Evolutionary conservation across 2,888 invertebrate species (phyloP).

Genomic region (Lithosia quadra): DNA sequence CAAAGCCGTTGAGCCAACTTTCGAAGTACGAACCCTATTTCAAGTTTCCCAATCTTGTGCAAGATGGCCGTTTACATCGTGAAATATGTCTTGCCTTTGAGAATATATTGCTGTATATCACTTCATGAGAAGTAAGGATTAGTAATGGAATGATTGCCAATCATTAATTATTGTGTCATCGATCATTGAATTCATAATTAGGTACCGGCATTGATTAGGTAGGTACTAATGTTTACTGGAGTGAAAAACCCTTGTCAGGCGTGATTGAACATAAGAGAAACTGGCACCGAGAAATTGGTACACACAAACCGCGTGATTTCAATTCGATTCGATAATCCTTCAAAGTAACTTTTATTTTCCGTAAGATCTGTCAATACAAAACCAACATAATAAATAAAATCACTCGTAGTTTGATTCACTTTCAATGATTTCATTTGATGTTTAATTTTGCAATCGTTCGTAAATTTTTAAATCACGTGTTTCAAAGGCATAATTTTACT

Average conservation of each 20-base stretch:
- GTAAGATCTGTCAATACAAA: too few relatives aligned
- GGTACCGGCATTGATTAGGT: too few relatives aligned
- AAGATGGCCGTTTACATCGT: constrained; percentile 16
- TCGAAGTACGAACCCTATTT: constrained; percentile 36
- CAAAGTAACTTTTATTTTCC: too few relatives aligned
- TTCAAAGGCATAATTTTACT: too few relatives aligned
- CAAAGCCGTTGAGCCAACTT: constrained; percentile 52
- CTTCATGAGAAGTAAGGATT: background rate
- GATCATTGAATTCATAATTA: background rate
- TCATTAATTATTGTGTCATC: background rate
- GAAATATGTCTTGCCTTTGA: constrained; percentile 20
- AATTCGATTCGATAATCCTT: too few relatives aligned
- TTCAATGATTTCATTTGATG: too few relatives aligned
- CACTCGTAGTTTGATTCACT: too few relatives aligned
- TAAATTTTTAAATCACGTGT: too few relatives aligned
- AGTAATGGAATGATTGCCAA: background rate
- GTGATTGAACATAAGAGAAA: background rate
- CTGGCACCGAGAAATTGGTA: background rate
- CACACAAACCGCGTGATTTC: too few relatives aligned
- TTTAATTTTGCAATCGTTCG: too few relatives aligned
- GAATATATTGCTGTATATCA: constrained; percentile 14
- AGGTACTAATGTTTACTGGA: background rate
- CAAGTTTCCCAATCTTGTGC: constrained; percentile 40
- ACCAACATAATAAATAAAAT: too few relatives aligned
- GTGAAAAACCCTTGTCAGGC: background rate